These are phyloP conservation scores for Astropecten irregularis DNA, from an alignment of 53 echinoderm and acorn worm genomes.

Conservation along the genomic window DNA sequence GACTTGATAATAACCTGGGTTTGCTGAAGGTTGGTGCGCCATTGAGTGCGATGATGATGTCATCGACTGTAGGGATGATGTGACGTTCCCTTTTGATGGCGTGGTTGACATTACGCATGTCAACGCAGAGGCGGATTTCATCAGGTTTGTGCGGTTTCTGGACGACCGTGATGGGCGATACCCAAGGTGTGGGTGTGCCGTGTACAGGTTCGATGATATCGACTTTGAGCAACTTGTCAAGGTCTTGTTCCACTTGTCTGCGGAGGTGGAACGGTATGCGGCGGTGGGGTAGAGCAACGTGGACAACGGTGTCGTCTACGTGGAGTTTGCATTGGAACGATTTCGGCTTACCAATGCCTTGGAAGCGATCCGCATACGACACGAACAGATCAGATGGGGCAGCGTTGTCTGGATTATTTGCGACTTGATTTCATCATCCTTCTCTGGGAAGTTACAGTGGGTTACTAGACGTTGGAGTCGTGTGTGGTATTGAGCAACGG, in stretches of 20 bases:
- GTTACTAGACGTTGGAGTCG: too few relatives aligned
- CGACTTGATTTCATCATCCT: too few relatives aligned
- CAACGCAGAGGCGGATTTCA: constrained; percentile 14
- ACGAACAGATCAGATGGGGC: too few relatives aligned
- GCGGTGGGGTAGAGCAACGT: constrained; percentile 54
- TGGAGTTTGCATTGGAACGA: constrained; percentile 24
- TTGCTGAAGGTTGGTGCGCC: constrained; percentile 46
- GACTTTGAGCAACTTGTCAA: too few relatives aligned
- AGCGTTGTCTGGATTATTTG: constrained; percentile 37
- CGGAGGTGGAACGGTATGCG: too few relatives aligned
- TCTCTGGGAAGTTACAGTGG: too few relatives aligned
- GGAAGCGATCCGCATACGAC: too few relatives aligned
- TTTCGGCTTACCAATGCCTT: too few relatives aligned
- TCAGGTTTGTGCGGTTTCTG: constrained; percentile 28
- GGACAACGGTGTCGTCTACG: constrained; percentile 23
- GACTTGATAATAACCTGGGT: constrained; percentile 61
- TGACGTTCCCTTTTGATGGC: constrained; percentile 56
- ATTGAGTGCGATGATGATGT: constrained; percentile 30
- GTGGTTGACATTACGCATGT: constrained; percentile 54
- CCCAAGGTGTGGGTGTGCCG: too few relatives aligned
- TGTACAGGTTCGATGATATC: too few relatives aligned
- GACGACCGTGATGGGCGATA: constrained; percentile 53
- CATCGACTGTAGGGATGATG: not conserved
- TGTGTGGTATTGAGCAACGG: too few relatives aligned
- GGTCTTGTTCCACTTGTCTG: too few relatives aligned